Conservation (phyloP, 2,797 vertebrate species). For the Protonibea diacanthus region DNA sequence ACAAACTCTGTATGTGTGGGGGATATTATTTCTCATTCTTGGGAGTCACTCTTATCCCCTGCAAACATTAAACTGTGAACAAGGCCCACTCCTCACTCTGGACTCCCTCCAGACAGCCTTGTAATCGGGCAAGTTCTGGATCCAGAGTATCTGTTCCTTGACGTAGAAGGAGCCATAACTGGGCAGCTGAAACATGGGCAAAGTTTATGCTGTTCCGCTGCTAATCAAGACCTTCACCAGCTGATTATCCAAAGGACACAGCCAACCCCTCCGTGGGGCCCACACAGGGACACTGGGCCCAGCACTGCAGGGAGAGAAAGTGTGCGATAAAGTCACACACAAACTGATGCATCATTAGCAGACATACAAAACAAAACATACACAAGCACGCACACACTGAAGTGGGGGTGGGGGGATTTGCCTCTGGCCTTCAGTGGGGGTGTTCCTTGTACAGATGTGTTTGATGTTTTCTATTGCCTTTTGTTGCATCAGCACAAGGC, state of each 20-base stretch:
- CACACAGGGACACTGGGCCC: slow-evolving; percentile 58
- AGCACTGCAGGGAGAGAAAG: slow-evolving; percentile 27
- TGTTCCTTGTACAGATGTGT: slow-evolving; percentile 76
- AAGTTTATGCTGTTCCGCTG: slow-evolving; percentile 62
- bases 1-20: slow-evolving; percentile 60
- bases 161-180: slow-evolving; percentile 66
- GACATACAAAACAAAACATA: slow-evolving; percentile 45
- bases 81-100: slow-evolving; percentile 46
- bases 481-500: slow-evolving; percentile 82
- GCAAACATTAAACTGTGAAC: slow-evolving; percentile 51
- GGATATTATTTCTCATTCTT: slow-evolving; percentile 64
- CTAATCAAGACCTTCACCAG: slow-evolving; percentile 72
- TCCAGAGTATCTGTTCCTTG: slow-evolving; percentile 70
- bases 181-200: slow-evolving; percentile 47
- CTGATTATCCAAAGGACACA: slow-evolving; percentile 69
- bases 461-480: slow-evolving; percentile 83
- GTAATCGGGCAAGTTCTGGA: slow-evolving; percentile 36
- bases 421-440: slow-evolving; percentile 70
- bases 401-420: slow-evolving; percentile 41
- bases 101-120: slow-evolving; percentile 56
- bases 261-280: slow-evolving; percentile 62
- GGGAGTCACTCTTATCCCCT: slow-evolving; percentile 55
- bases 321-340: slow-evolving; percentile 36
- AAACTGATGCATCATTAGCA: slow-evolving; percentile 46
- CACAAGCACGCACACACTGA: slow-evolving; percentile 12